Evolutionary conservation across 92 coral and sea anemone genomes (phyloP), one percentile per base, ranked within the genome.

Genomic region (Hydrozoanthus gracilis): DNA sequence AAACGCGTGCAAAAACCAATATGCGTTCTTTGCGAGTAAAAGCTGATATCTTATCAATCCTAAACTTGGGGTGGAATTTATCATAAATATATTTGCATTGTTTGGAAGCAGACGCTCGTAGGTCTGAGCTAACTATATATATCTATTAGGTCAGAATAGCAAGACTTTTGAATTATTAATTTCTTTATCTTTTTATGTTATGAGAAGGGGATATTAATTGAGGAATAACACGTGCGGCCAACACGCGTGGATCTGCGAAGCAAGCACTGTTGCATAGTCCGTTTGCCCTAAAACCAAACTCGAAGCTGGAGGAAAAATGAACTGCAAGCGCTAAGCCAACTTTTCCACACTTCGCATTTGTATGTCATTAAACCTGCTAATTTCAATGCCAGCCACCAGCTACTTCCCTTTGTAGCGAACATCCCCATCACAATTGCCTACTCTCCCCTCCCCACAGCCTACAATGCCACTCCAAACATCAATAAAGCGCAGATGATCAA

Each of bases 101-200:
- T 11, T 65, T 80, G 47, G 74, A 80, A 68, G 77, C 66, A 83
- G 74, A 47, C 86, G 35, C 77, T 66, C 71, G 86, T 27, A 48
- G 86, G 47, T 44, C 76, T 76, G 71, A 54, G 62, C 82, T 77
- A 77, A 87, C 82, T 51, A 62, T 47, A 77, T 77, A 78, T 15
- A 35, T 52, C 16, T 60, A 87, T 87, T 87, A 87, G 90, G 90
- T 87, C 90, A 87, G 90, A 87, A 55, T 87, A 87, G 45, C 72
- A 71, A 64, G 62, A 7, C 12, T 87, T 6, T 13, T 87, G 80
- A 87, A 87, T 87, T 68, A 80, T 87, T 87, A 56, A 87, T 87
- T 80, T 62, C 85, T 65, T 80, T 80, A 65, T 80, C 14, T 8
- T 11, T 27, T 35, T 68, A 8, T 10, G 48, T 66, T 66, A n/a